Base-by-base conservation (phyloP, 2,113 vertebrate species). In the Dicaeum eximium region DNA sequence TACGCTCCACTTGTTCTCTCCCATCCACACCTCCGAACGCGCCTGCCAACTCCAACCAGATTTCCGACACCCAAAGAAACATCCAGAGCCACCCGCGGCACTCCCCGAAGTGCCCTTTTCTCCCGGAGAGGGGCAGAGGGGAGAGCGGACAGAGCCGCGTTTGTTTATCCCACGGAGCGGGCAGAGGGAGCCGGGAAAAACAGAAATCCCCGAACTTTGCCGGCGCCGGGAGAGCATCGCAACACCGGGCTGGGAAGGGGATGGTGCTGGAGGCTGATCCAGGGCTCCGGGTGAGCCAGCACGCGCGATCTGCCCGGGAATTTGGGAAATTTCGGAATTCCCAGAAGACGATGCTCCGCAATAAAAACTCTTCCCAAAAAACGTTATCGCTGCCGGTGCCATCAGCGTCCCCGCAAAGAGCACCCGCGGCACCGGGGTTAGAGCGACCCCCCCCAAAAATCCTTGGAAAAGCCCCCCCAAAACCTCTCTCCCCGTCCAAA, bases 1-100 rank as follows among this genome's bases (percentile, higher is more conserved):
- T 94, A 47, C 62, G 54, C 83, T 91, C 87, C 88, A 96, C 92
- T 91, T 93, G 88, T 90, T 82, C 93, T 90, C 84, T 28, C 74
- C 95, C 28, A 21, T 42, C 42, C 92, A 44, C 95, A 92, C 94
- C 92, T 91, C 38, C 42, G 45, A 81, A 56, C 8, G 70, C 62
- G 51, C 77, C 90, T 94, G 84, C 92, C 92, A 92, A 94, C 92
- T 88, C 85, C 15, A 88, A 92, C 28, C 81, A 92, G 83, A 88
- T 90, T 83, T 92, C 69, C 91, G 47, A 91, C 84, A 62, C 81
- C 82, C 33, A 17, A 27, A 86, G 62, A 86, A 92, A 88, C 6
- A 72, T 51, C 69, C 62, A 7, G 91, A 90, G 84, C 45, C 23
- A 75, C 66, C 62, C 18, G 10, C 35, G 19, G 79, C 66, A 45